Base-by-base conservation (phyloP, 1,140 invertebrate genomes). In the Helicorthomorpha holstii region DNA sequence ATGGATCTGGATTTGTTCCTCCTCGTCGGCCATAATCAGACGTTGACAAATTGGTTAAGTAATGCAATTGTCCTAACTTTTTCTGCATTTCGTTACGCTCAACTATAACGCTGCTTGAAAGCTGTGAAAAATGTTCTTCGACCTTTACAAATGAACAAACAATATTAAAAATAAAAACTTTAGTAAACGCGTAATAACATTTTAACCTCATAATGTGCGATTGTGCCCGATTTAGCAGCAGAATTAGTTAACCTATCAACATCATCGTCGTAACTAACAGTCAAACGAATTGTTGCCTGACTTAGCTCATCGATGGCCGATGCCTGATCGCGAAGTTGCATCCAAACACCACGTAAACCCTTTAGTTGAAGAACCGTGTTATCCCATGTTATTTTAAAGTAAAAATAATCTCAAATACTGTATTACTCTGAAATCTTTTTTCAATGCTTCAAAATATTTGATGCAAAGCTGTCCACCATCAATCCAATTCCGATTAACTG, bases 401-500 rank as follows among this genome's bases (percentile, higher is more conserved):
- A 10, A 19, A 46, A 7, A 46, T 22, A 46, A 7, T 22, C 44
- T 22, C 45, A 50, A 21, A 52, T n/a, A n/a, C n/a, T n/a, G n/a
- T n/a, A n/a, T n/a, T 65, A 77, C 74, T 63, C 76, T 80, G 59
- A 80, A 83, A 64, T 84, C 76, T 60, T 77, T 78, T 59, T 82
- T 82, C 53, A 79, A 54, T 0, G 61, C 62, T 23, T 81, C 74
- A 34, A 83, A 62, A 1, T 75, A 49, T 48, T 74, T 71, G 16
- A 82, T 58, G 55, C 80, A 75, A 23, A 64, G 67, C 34, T 64
- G 64, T 2, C 73, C 76, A 61, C 73, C 71, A 42, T 75, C 67
- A 19, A 73, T 53, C 27, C 66, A 56, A n/a, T 69, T 61, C 16
- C 4, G 7, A 22, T 46, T 12, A 22, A 46, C 44, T 25, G 7